Base-by-base conservation (phyloP, 2,113 vertebrate species). In the Phalacrocorax pelagicus region DNA sequence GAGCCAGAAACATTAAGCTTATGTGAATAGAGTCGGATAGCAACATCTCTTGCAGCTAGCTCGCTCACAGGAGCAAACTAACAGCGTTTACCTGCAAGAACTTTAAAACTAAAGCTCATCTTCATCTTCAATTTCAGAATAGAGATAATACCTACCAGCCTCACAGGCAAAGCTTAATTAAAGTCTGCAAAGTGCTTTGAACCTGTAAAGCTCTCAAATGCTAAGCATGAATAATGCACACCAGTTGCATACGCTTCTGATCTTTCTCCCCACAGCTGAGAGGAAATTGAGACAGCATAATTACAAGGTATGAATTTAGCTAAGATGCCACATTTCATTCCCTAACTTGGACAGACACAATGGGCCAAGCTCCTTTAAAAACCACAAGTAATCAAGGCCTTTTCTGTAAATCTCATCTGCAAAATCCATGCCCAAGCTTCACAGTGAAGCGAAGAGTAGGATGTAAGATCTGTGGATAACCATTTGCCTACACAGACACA, bases 231-330 rank as follows among this genome's bases (percentile, higher is more conserved):
- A 32, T 94, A 94, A 89, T 4, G 70, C 77, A 86, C 49, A 82
- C 70, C 86, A 87, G 88, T 92, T 84, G 80, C 73, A 57, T 20
- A 79, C 0, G 30, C 89, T 92, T 95, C 95, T 96, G 86, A 92
- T 96, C 83, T 65, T 61, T 73, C 86, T 92, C 90, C 87, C 78
- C 92, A 77, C 94, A 94, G 93, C 92, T 88, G 92, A 95, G 94
- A 96, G 96, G 91, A 94, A 94, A 95, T 42, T 65, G 84, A 97
- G 91, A 95, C 88, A 65, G 73, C 6, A 3, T 94, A 96, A 97
- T 96, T 96, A 97, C 81, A 94, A 96, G 91, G 95, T 85, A 84
- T 67, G 86, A 87, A 79, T 85, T 81, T 34, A 97, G 83, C 81
- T 75, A 94, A 92, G 78, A 94, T 73, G 94, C 82, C 92, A 88